These are phyloP conservation scores for Lacanobia wlatinum DNA, from an alignment of 2,888 invertebrate genomes.

Conservation along the genomic window DNA sequence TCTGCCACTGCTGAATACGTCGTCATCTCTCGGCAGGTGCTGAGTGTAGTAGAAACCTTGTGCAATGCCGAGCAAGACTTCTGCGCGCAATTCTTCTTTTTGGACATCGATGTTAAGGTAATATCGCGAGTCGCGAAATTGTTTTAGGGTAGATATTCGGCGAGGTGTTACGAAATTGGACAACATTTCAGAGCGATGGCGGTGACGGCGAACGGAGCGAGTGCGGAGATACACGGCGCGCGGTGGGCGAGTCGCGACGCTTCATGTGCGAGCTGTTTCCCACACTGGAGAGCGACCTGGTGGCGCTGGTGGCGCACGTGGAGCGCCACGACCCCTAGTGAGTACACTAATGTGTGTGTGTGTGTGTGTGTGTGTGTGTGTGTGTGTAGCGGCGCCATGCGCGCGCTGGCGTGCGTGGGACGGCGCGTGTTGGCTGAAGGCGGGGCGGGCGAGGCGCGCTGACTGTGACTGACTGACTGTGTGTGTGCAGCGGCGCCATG, in stretches of 20 bases:
- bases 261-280: constrained; percentile 98
- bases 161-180: not conserved
- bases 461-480: constrained; percentile 86
- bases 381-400: no score
- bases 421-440: no score
- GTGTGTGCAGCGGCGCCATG: constrained; percentile 96
- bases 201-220: constrained; percentile 64
- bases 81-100: constrained; percentile 97
- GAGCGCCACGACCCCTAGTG: constrained; percentile 97
- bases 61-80: constrained; percentile 99
- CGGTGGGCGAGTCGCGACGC: constrained; percentile 92
- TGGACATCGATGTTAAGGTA: constrained; percentile 91
- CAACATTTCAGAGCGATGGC: constrained; percentile 65
- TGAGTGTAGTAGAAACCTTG: constrained; percentile 97
- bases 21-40: constrained; percentile 88
- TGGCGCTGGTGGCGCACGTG: constrained; percentile 95
- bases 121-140: not conserved
- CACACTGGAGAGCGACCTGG: constrained; percentile 96
- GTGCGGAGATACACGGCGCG: constrained; percentile 64
- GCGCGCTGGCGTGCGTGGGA: constrained; percentile 70
- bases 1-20: not conserved
- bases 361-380: no score
- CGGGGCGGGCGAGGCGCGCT: not conserved
- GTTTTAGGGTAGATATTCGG: not conserved
- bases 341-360: no score